Percentiles rank a stretch among this genome's conserved stretches.
These are phyloP conservation scores for Epirrhoe tristata DNA, from an alignment of 2,888 invertebrate genomes.

Conservation along the genomic window DNA sequence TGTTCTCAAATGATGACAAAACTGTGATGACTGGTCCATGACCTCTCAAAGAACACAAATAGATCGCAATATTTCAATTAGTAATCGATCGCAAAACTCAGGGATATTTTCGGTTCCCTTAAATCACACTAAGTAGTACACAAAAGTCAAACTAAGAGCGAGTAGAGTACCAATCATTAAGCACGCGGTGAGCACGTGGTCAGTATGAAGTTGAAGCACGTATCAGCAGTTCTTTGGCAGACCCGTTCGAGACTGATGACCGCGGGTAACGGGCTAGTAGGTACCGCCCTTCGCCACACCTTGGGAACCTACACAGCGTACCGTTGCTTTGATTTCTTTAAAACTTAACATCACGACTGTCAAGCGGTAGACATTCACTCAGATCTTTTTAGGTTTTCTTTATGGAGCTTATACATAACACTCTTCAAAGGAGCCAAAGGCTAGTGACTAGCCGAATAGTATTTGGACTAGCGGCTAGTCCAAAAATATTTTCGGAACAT, in stretches of 20 bases:
- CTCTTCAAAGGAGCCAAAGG: no score
- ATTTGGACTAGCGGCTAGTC: no score
- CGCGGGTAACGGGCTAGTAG: constrained; percentile 75
- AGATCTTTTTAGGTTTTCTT: no score
- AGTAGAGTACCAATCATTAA: not conserved
- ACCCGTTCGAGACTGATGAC: constrained; percentile 70
- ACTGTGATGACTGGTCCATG: not conserved
- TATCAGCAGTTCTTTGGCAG: constrained; percentile 25
- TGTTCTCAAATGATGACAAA: not conserved
- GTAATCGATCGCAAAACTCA: not conserved
- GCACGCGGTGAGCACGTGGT: constrained; percentile 14
- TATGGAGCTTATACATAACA: no score
- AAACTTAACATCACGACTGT: not conserved
- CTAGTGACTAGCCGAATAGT: no score
- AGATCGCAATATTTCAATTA: not conserved
- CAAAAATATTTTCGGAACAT: no score
- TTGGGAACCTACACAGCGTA: constrained; percentile 52
- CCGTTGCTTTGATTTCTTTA: constrained; percentile 18
- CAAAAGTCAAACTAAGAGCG: not conserved
- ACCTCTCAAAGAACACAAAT: not conserved
- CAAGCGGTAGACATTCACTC: no score
- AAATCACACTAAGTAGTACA: not conserved
- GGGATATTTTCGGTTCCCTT: not conserved
- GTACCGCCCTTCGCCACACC: constrained; percentile 50
- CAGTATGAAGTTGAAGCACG: constrained; percentile 8